A percentile compares a stretch with the other conserved stretches of the same genome.
Conservation (phyloP, 2,113 vertebrate species). For the Vidua macroura region DNA sequence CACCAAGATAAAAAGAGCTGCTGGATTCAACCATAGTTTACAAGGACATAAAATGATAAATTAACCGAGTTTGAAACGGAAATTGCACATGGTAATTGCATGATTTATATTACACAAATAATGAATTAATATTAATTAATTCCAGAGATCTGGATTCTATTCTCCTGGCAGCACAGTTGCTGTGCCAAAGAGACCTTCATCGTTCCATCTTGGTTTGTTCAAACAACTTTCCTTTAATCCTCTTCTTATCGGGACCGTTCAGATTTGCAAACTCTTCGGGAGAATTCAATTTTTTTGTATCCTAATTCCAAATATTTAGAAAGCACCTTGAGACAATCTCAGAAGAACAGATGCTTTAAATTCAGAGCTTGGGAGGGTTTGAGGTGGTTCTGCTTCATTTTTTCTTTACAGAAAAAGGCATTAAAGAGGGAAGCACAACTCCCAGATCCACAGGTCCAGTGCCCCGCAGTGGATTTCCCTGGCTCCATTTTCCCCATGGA, state of each 20-base stretch:
- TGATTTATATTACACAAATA: slow-evolving; percentile 49
- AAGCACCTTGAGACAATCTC: neutral
- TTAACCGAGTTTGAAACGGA: neutral
- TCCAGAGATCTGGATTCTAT: neutral
- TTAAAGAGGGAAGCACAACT: neutral
- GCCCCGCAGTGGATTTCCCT: neutral
- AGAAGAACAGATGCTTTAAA: neutral
- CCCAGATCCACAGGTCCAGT: neutral
- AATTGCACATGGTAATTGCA: slow-evolving; percentile 43
- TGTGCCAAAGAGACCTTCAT: neutral
- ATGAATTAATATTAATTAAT: slow-evolving; percentile 56
- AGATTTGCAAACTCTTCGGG: neutral
- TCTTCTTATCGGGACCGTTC: neutral
- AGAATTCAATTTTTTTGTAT: neutral
- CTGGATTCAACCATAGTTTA: neutral
- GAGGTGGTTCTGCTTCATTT: neutral
- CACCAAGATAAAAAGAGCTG: neutral
- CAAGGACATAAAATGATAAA: slow-evolving; percentile 34
- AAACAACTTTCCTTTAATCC: neutral
- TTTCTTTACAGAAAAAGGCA: neutral
- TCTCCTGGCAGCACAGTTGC: neutral
- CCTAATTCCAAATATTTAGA: neutral
- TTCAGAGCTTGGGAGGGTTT: neutral
- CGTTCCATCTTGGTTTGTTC: neutral
- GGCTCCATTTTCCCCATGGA: neutral